These are phyloP conservation scores for Standfussiana lucernea DNA, from an alignment of 2,888 invertebrate genomes.

Conservation along the genomic window DNA sequence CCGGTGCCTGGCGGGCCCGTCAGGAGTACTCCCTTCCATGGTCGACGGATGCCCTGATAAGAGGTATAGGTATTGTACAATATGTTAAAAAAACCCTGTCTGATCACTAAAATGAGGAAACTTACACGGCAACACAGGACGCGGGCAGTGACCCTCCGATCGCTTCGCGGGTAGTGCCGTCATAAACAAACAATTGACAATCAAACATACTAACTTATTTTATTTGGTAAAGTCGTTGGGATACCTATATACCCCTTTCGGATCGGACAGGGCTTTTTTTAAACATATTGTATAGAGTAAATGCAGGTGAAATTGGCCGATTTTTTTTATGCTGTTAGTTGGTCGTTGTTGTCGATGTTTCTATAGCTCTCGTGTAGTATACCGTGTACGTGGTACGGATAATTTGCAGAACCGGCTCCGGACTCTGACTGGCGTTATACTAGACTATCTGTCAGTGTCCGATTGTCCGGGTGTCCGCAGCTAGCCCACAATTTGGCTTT, in stretches of 20 bases:
- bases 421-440: not conserved
- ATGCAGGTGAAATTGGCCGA: not conserved
- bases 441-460: not conserved
- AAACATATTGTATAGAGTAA: no score
- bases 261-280: no score
- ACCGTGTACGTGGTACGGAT: not conserved
- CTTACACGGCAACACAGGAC: no score
- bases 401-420: not conserved
- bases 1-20: conserved; percentile 94
- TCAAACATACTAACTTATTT: no score
- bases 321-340: not conserved
- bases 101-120: no score
- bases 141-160: no score
- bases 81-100: no score
- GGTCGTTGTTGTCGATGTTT: not conserved
- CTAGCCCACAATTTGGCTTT: not conserved
- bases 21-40: conserved; percentile 94
- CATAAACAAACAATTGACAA: no score
- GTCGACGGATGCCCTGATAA: conserved; percentile 93
- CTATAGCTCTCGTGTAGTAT: not conserved
- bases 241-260: no score
- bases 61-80: not conserved
- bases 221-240: no score
- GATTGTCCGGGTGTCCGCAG: not conserved
- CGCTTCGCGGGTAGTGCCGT: no score